phyloP scores from a whole-genome alignment of 35 echinoderm and acorn worm genomes.

The Heliocidaris erythrogramma region DNA sequence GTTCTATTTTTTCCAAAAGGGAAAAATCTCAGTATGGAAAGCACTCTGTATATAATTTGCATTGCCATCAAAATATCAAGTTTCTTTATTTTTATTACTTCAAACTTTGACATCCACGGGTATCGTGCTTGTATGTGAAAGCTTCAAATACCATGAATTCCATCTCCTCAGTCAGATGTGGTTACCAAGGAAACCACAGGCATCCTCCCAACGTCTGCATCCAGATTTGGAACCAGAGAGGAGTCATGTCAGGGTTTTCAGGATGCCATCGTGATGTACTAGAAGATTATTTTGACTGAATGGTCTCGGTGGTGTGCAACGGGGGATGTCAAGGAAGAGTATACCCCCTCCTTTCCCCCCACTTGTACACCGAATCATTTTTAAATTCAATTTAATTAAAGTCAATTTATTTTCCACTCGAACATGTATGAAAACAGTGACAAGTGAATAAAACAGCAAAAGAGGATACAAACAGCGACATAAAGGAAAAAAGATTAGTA shows the following conservation, averaged over 20 bases:
- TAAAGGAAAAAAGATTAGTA: too few species aligned
- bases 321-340: too few species aligned
- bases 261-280: background rate
- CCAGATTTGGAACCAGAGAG: background rate
- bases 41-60: background rate
- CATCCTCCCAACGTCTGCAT: background rate
- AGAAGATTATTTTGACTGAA: background rate
- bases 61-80: background rate
- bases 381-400: too few species aligned
- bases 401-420: too few species aligned
- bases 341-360: too few species aligned
- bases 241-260: background rate
- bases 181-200: background rate
- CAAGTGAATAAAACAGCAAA: too few species aligned
- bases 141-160: background rate
- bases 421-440: too few species aligned
- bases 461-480: too few species aligned
- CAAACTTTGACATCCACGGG: background rate
- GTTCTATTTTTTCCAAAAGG: too few species aligned
- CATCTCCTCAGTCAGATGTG: background rate
- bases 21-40: background rate
- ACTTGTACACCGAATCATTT: too few species aligned
- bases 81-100: background rate
- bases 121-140: background rate
- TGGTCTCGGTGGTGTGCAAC: background rate